phyloP scores from a whole-genome alignment of 2,113 vertebrate species.

The Spermophilus dauricus region DNA sequence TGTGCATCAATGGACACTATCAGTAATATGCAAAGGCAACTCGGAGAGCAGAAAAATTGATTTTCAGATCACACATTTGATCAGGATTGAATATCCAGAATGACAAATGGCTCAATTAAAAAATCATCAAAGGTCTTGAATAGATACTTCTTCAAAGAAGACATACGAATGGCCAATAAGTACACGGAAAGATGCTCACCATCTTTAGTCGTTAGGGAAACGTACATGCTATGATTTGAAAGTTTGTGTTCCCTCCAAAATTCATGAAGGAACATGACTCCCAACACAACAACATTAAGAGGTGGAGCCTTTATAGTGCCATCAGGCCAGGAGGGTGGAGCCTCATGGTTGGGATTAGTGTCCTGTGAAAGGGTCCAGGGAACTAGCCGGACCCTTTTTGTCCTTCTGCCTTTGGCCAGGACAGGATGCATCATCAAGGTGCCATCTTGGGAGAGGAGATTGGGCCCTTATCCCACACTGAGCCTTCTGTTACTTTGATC shows the following conservation, averaged over 20 bases:
- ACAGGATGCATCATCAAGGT: background rate
- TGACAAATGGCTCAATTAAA: background rate
- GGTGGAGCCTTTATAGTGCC: background rate
- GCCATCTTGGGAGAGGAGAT: background rate
- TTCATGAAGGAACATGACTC: background rate
- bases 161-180: background rate
- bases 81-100: background rate
- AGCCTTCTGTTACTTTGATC: background rate
- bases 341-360: background rate
- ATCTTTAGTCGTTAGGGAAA: background rate
- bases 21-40: background rate
- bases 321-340: background rate
- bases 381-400: fast-evolving
- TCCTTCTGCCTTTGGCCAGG: background rate
- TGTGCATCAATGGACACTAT: background rate
- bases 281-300: background rate
- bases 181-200: background rate
- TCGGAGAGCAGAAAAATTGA: background rate
- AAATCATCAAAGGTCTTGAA: background rate
- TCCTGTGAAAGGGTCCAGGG: background rate
- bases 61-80: background rate
- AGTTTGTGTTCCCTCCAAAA: background rate
- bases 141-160: constrained; percentile 12
- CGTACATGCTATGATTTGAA: background rate
- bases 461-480: background rate